These are phyloP conservation scores for Drosophila arawakana DNA, from an alignment of 1,140 invertebrate genomes.

Conservation along the genomic window DNA sequence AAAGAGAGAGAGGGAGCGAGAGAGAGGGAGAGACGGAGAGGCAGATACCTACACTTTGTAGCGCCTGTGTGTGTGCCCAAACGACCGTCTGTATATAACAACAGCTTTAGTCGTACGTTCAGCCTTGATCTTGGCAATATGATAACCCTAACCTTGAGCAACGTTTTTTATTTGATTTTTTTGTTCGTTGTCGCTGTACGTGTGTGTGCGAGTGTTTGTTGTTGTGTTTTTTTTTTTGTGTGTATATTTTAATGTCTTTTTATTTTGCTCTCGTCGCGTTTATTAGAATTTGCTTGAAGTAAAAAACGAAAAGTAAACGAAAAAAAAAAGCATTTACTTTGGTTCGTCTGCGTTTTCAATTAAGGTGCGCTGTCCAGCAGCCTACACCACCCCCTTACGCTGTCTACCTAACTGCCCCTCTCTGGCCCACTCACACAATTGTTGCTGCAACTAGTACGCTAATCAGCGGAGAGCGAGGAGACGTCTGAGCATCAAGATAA, in stretches of 20 bases:
- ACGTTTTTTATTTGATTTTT: conserved; percentile 74
- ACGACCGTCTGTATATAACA: conserved; percentile 50
- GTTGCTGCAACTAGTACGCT: conserved; percentile 2
- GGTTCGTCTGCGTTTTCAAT: conserved; percentile 71
- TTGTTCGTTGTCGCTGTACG: conserved; percentile 44
- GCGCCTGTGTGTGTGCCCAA: conserved; percentile 9
- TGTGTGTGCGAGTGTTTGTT: conserved; percentile 14
- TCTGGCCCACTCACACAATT: not conserved
- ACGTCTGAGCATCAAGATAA: conserved; percentile 37
- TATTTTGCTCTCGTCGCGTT: conserved; percentile 51
- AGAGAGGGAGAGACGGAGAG: no score
- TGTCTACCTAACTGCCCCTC: not conserved
- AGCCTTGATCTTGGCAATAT: conserved; percentile 81
- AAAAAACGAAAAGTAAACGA: conserved; percentile 12
- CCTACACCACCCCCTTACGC: not conserved
- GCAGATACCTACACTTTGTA: conserved; percentile 13
- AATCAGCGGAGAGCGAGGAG: conserved; percentile 30
- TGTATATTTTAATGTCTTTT: conserved; percentile 76
- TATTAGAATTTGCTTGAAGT: conserved; percentile 59
- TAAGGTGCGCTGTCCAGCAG: conserved; percentile 37
- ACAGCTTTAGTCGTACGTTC: conserved; percentile 40
- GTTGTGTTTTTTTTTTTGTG: conserved; percentile 42
- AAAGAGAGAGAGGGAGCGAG: no score
- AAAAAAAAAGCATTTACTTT: conserved; percentile 60
- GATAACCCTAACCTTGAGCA: conserved; percentile 81